Evolutionary conservation across 2,113 vertebrate species (phyloP).

Genomic region (Natator depressus): DNA sequence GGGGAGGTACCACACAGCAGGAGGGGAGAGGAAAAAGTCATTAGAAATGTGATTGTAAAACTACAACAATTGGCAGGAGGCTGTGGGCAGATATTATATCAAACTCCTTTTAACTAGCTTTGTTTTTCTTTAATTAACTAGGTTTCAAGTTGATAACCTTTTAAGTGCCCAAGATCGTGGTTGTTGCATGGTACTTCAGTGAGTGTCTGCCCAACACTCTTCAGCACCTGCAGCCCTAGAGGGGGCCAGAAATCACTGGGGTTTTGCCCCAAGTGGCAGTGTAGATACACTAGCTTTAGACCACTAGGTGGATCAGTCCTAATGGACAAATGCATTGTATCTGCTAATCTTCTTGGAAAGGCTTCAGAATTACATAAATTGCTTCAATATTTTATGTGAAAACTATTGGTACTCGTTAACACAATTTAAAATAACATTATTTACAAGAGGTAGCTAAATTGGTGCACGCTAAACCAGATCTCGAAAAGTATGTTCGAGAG

Average conservation of each 20-base stretch:
- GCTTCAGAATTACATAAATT: neutral
- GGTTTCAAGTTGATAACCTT: neutral
- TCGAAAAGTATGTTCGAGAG: neutral
- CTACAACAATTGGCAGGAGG: neutral
- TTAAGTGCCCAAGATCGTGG: neutral
- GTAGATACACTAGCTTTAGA: too few relatives aligned
- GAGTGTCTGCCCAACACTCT: neutral
- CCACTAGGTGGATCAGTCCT: neutral
- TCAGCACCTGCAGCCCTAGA: neutral
- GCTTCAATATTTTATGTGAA: neutral
- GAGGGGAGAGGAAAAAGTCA: neutral
- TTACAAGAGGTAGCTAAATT: neutral
- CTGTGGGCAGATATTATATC: neutral
- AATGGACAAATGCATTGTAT: neutral
- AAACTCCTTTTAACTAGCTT: neutral
- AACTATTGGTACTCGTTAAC: neutral
- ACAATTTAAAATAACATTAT: neutral
- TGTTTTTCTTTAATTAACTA: neutral
- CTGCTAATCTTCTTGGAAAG: neutral
- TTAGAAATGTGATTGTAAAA: neutral
- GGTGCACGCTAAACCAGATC: neutral
- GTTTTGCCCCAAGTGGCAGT: too few relatives aligned
- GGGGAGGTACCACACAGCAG: neutral
- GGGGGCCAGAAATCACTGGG: neutral
- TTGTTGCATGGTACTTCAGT: neutral